Percentiles rank a stretch among this genome's conserved stretches.
Conservation (phyloP, 2,113 vertebrate genomes). For the Paradoxurus hermaphroditus region DNA sequence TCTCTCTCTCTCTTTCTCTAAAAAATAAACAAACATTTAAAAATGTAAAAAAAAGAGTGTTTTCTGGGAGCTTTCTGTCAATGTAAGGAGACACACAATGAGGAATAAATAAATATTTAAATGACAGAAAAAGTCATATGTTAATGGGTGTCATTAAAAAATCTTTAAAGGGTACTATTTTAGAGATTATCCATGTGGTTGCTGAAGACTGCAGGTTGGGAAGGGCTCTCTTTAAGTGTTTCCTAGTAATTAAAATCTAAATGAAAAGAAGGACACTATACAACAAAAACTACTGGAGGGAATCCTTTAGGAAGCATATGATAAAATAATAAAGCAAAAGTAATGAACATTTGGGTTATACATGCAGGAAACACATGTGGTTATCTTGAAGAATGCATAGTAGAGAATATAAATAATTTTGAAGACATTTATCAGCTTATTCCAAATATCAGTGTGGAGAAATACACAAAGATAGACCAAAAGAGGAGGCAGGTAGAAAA, state of each 20-base stretch:
- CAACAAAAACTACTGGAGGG: not conserved
- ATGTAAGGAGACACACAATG: not conserved
- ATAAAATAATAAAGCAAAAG: too few relatives aligned
- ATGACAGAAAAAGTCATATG: too few relatives aligned
- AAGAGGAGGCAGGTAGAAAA: not conserved
- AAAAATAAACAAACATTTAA: too few relatives aligned
- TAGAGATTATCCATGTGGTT: not conserved
- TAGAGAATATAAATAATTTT: not conserved
- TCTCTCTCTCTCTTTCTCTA: too few relatives aligned
- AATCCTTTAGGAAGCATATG: not conserved
- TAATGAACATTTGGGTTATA: rapidly evolving
- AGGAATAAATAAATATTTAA: not conserved
- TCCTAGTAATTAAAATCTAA: not conserved
- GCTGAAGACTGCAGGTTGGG: not conserved
- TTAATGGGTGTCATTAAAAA: not conserved
- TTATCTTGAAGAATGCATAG: rapidly evolving
- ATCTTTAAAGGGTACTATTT: not conserved
- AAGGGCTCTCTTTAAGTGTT: not conserved
- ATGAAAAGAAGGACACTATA: not conserved
- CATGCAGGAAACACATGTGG: not conserved
- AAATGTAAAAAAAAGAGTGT: not conserved
- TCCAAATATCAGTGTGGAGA: not conserved
- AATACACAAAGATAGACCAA: not conserved
- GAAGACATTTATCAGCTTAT: not conserved
- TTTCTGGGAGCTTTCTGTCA: too few relatives aligned